Base-by-base conservation (phyloP, 1,140 invertebrate species). In the Drosophila eugracilis region DNA sequence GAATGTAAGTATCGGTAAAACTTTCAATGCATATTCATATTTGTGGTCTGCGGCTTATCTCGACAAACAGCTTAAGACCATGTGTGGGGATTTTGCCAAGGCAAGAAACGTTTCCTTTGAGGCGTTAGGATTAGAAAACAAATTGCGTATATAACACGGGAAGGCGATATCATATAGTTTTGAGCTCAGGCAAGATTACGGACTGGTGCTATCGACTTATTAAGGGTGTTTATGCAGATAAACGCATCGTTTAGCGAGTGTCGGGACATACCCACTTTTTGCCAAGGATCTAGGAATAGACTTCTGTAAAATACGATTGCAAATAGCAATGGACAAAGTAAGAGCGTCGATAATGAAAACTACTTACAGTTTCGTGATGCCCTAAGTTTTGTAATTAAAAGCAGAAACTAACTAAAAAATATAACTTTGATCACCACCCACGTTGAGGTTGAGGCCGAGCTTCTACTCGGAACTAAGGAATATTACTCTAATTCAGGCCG, bases 161-260 rank as follows among this genome's bases (percentile, higher is more conserved):
- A n/a, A n/a, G n/a, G n/a, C n/a, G n/a, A n/a, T n/a, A n/a, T n/a
- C n/a, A n/a, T n/a, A n/a, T n/a, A n/a, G n/a, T n/a, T n/a, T n/a
- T n/a, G 73, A 32, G 30, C 30, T 32, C 10, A n/a, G 34, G 21
- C 28, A 24, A 84, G 79, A 84, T 84, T 85, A 85, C 48, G 49
- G 5, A 37, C 42, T 58, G 60, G 66, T n/a, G 81, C 80, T 85
- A 85, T 88, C 78, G 77, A 90, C 88, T 90, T 90, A 88, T 90
- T 90, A 88, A 55, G 78, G 88, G 83, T 84, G 76, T 90, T 90
- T 90, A 84, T 70, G 70, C 76, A 90, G 88, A 90, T 90, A 90
- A 90, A 75, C 76, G 44, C 88, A 88, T 85, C 88, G 81, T 90
- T 90, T 90, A 90, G 83, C 88, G 88, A 53, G 67, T 78, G 67